These are phyloP conservation scores for Mimachlamys varia DNA, from an alignment of 2,888 invertebrate genomes.

Conservation along the genomic window DNA sequence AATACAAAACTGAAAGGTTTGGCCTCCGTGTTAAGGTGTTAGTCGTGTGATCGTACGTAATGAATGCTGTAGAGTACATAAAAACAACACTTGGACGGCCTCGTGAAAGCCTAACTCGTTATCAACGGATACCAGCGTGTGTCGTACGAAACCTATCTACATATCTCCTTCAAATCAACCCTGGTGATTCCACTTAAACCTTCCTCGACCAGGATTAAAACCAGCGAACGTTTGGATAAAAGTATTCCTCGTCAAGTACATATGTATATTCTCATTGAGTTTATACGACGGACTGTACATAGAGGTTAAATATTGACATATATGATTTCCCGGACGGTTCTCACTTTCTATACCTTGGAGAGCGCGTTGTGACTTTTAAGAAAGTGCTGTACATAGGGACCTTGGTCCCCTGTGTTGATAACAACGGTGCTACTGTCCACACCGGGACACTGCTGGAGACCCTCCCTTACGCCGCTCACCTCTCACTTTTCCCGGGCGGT, in stretches of 20 bases:
- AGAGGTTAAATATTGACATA: neutral
- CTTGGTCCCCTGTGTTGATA: neutral
- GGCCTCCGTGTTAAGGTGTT: neutral
- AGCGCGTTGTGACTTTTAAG: neutral
- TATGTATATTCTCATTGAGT: neutral
- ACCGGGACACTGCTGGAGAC: neutral
- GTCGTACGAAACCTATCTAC: neutral
- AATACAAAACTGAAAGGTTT: neutral
- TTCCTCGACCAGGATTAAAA: neutral
- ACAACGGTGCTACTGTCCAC: neutral
- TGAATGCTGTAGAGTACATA: neutral
- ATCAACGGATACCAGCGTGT: neutral
- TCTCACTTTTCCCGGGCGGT: neutral
- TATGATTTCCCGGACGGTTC: neutral
- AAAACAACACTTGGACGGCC: neutral
- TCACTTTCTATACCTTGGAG: neutral
- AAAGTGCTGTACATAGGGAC: slow-evolving; percentile 7
- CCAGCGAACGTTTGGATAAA: neutral
- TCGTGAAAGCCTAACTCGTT: neutral
- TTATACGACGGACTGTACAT: neutral
- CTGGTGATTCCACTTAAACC: slow-evolving; percentile 1
- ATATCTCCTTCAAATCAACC: neutral
- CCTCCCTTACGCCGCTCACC: neutral
- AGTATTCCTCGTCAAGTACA: slow-evolving; percentile 7
- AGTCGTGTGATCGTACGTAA: neutral